Percentiles rank a stretch among this genome's conserved stretches.
phyloP scores from a whole-genome alignment of 2,113 vertebrate species.

The Salvator merianae region DNA sequence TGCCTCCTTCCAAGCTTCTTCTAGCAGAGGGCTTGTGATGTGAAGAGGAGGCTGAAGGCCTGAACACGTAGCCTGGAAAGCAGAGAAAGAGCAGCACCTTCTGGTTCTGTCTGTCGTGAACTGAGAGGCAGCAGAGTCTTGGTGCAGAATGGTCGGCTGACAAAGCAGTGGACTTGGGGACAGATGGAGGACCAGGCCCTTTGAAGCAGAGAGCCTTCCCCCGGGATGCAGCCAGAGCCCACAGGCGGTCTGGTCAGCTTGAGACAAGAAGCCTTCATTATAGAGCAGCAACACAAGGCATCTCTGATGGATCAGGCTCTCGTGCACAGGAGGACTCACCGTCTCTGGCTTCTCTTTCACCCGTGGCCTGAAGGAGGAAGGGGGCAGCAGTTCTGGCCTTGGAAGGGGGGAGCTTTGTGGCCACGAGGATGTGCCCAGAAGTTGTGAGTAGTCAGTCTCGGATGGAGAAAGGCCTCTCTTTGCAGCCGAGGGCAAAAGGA shows the following conservation, averaged over 20 bases:
- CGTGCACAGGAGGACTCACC: conserved; percentile 50
- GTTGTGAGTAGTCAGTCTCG: not conserved
- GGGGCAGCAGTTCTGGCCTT: conserved; percentile 66
- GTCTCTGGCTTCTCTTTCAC: not conserved
- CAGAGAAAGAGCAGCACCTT: not conserved
- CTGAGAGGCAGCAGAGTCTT: too few species aligned
- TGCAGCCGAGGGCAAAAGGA: not conserved
- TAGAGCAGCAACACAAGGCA: not conserved
- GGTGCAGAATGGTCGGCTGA: too few species aligned
- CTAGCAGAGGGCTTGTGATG: not conserved
- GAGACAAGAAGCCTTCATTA: not conserved
- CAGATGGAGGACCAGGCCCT: not conserved
- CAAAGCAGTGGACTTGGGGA: too few species aligned
- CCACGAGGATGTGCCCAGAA: accelerated
- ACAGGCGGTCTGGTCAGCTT: not conserved
- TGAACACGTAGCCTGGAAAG: conserved; percentile 20
- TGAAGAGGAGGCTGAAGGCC: not conserved
- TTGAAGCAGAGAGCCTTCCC: not conserved
- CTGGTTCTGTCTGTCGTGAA: too few species aligned
- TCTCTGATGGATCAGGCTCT: not conserved
- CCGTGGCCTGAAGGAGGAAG: conserved; percentile 71
- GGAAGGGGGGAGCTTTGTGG: not conserved
- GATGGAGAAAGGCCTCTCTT: not conserved
- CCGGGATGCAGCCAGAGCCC: too few species aligned
- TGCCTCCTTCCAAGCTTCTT: not conserved